phyloP scores from a whole-genome alignment of 1,140 invertebrate species.

The Drosophila lacertosa region DNA sequence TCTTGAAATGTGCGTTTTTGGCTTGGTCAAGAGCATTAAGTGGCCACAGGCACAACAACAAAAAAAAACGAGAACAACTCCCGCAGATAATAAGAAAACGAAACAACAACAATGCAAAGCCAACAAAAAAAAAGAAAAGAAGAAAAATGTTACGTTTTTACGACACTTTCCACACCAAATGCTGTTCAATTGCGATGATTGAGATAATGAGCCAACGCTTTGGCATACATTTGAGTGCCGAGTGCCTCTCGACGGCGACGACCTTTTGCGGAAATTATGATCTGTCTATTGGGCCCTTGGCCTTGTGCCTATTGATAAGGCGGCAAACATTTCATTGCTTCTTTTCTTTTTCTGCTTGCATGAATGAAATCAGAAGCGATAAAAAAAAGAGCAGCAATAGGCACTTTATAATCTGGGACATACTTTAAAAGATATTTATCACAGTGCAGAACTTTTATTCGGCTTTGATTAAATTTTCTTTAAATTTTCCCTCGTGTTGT shows the following conservation, averaged over 20 bases:
- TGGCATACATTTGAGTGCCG: conserved; percentile 44
- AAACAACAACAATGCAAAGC: conserved; percentile 43
- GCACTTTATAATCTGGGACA: not conserved
- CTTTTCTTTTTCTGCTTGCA: conserved; percentile 20
- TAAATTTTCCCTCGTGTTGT: no score
- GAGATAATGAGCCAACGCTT: conserved; percentile 73
- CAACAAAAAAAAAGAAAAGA: not conserved
- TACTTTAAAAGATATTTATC: not conserved
- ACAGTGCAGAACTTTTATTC: not conserved
- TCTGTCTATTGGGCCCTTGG: conserved; percentile 39
- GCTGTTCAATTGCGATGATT: conserved; percentile 76
- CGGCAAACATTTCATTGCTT: conserved; percentile 12
- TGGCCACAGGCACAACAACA: conserved; percentile 43
- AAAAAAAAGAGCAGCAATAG: not conserved
- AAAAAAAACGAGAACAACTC: conserved; percentile 14
- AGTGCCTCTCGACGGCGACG: conserved; percentile 37
- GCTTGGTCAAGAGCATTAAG: conserved; percentile 66
- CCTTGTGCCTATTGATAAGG: conserved; percentile 34
- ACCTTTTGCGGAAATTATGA: conserved; percentile 80
- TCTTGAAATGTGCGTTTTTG: conserved; percentile 61
- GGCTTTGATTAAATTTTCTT: no score
- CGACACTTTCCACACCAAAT: conserved; percentile 73
- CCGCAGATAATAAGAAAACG: conserved; percentile 18
- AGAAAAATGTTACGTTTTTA: conserved; percentile 55
- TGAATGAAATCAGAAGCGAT: conserved; percentile 57